These are phyloP conservation scores for Misgurnus anguillicaudatus DNA, from an alignment of 2,113 vertebrate species.

Conservation along the genomic window DNA sequence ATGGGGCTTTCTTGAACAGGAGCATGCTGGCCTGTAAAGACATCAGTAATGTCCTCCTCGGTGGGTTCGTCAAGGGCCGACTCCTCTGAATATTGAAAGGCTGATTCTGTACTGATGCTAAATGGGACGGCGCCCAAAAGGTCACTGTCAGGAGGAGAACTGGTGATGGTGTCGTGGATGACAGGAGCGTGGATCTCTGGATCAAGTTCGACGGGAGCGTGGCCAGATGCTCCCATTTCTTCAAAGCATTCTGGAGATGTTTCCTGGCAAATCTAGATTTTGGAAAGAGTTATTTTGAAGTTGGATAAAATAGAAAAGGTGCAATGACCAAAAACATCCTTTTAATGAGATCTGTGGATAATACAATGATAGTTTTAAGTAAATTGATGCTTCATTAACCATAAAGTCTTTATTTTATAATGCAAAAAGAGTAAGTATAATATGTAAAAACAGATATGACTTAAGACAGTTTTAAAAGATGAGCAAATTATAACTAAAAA, in stretches of 20 bases:
- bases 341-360: too few relatives aligned
- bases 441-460: too few relatives aligned
- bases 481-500: not conserved
- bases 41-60: slow-evolving; percentile 24
- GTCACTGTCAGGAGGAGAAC: slow-evolving; percentile 73
- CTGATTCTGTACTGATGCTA: slow-evolving; percentile 63
- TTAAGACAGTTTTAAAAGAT: too few relatives aligned
- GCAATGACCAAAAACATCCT: too few relatives aligned
- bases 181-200: slow-evolving; percentile 72
- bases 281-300: not conserved
- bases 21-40: not conserved
- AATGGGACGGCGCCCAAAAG: slow-evolving; percentile 66
- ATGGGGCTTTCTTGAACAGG: slow-evolving; percentile 15
- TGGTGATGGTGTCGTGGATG: slow-evolving; percentile 74
- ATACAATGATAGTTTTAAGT: too few relatives aligned
- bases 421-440: too few relatives aligned
- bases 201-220: slow-evolving; percentile 55
- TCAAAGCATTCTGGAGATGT: slow-evolving; percentile 66
- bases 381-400: too few relatives aligned
- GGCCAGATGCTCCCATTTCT: slow-evolving; percentile 56
- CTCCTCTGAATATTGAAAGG: slow-evolving; percentile 56
- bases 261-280: slow-evolving; percentile 74
- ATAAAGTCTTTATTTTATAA: too few relatives aligned
- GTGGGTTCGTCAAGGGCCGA: slow-evolving; percentile 48
- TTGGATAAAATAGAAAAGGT: not conserved